Conservation (phyloP, 2,113 vertebrate genomes). For the Elephas maximus region DNA sequence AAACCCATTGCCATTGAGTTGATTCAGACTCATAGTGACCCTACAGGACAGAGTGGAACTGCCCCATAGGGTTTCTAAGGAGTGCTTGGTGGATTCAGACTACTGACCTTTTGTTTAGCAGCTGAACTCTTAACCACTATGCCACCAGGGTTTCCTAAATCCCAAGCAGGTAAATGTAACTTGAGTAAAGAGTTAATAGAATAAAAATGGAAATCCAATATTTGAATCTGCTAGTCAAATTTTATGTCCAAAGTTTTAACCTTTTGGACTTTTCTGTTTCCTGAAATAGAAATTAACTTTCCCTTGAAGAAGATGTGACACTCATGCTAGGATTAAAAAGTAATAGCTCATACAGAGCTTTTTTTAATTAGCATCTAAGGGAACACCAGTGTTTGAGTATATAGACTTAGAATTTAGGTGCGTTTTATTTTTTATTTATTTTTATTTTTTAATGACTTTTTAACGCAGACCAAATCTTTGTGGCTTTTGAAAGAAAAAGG, state of each 20-base stretch:
- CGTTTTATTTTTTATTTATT: neutral
- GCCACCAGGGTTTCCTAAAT: neutral
- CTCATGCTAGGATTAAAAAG: constrained; percentile 40
- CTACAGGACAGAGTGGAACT: too few species aligned
- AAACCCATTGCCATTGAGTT: too few species aligned
- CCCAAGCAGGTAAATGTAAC: constrained; percentile 18
- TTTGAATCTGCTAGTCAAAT: neutral
- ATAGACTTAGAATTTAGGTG: constrained; percentile 11
- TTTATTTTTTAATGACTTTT: constrained; percentile 28
- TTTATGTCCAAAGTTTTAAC: neutral
- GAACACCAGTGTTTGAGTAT: constrained; percentile 47
- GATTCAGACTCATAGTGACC: too few species aligned
- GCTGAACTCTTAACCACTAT: too few species aligned
- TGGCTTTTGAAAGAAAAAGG: constrained; percentile 58
- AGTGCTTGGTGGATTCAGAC: too few species aligned
- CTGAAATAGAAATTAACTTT: constrained; percentile 30
- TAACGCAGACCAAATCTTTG: constrained; percentile 32
- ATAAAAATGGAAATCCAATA: neutral
- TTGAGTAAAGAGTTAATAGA: constrained; percentile 37
- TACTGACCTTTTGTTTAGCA: too few species aligned
- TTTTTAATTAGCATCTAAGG: constrained; percentile 18
- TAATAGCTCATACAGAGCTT: neutral
- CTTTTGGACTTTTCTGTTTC: constrained; percentile 34
- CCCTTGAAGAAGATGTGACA: constrained; percentile 26
- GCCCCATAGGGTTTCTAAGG: too few species aligned